Conservation (phyloP, 2,888 invertebrate genomes). For the Lycophotia porphyrea region DNA sequence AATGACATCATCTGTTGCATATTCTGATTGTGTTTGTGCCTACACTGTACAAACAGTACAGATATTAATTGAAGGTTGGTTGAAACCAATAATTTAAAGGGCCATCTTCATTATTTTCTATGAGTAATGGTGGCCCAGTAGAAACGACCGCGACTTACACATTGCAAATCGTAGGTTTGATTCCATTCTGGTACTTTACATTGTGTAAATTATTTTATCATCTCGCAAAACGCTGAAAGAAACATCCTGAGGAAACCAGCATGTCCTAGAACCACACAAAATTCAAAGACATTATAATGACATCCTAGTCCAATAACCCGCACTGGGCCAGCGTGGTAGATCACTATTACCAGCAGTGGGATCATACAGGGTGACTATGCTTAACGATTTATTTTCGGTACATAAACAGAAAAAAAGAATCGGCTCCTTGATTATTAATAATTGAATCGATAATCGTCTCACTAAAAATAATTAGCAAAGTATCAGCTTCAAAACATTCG, state of each 20-base stretch:
- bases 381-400: background rate
- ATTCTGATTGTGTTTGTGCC: background rate
- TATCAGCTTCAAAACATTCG: conserved; percentile 54
- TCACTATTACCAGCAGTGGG: background rate
- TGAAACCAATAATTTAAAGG: background rate
- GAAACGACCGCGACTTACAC: background rate
- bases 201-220: background rate
- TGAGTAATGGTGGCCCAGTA: background rate
- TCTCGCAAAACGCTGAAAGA: background rate
- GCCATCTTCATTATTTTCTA: background rate
- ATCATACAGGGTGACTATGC: background rate
- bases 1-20: conserved; percentile 10
- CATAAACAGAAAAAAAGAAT: background rate
- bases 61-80: background rate
- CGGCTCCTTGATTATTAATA: background rate
- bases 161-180: background rate
- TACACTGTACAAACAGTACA: background rate
- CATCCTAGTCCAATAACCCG: background rate
- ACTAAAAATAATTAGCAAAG: conserved; percentile 44
- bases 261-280: background rate
- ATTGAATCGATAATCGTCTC: conserved; percentile 33
- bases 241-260: background rate
- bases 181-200: background rate
- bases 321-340: background rate
- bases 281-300: too few relatives aligned